Evolutionary conservation across 2,888 invertebrate species (phyloP).

Genomic region (Erpobdella octoculata): DNA sequence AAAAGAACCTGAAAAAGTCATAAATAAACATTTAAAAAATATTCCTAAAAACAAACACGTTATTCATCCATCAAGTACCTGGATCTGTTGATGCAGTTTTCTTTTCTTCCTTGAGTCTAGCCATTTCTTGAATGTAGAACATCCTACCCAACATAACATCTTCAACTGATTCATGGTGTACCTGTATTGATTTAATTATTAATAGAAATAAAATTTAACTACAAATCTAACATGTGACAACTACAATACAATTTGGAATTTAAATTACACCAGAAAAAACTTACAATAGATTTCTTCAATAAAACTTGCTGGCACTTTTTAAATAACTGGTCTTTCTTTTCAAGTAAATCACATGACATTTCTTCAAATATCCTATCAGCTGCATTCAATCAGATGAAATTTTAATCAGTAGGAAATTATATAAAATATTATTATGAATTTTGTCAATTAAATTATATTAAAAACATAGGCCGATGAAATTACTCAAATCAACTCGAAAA

Average conservation of each 20-base stretch:
- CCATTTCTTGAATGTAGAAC: constrained; percentile 18
- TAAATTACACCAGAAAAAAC: too few species aligned
- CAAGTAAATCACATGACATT: neutral
- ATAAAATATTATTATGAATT: too few species aligned
- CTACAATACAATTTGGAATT: too few species aligned
- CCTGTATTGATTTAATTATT: neutral
- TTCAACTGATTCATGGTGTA: constrained; percentile 3
- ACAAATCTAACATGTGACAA: too few species aligned
- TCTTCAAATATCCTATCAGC: constrained; percentile 3
- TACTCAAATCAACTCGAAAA: too few species aligned
- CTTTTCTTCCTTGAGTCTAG: constrained; percentile 14
- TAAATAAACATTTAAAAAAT: neutral
- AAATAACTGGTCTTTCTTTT: neutral
- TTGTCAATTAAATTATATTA: too few species aligned
- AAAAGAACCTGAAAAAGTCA: neutral
- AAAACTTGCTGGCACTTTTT: constrained; percentile 2
- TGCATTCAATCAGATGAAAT: neutral
- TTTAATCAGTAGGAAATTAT: too few species aligned
- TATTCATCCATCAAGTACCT: neutral
- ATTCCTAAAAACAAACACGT: neutral
- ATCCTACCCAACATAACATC: constrained; percentile 18
- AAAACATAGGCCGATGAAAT: too few species aligned
- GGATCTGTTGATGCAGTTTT: neutral
- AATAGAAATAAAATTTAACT: too few species aligned
- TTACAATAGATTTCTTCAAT: constrained; percentile 6